These are phyloP conservation scores for Volucella zonaria DNA, from an alignment of 2,888 invertebrate genomes.

Conservation along the genomic window DNA sequence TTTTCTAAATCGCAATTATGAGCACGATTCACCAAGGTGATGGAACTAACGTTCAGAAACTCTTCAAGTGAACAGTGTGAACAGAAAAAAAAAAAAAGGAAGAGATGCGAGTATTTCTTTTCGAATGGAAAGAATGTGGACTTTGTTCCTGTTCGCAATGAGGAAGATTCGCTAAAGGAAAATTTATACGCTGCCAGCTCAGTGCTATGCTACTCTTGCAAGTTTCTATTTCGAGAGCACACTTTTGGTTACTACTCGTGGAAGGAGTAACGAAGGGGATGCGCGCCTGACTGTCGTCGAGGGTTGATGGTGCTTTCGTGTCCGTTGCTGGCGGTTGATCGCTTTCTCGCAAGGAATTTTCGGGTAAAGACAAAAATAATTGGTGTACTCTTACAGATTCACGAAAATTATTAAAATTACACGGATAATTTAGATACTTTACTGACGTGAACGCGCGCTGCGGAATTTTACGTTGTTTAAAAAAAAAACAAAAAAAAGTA, in stretches of 20 bases:
- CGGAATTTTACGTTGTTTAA: neutral
- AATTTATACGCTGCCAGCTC: slow-evolving; percentile 41
- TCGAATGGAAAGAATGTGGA: slow-evolving; percentile 19
- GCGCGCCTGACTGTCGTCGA: neutral
- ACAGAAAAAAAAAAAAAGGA: neutral
- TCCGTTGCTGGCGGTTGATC: slow-evolving; percentile 8
- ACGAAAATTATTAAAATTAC: slow-evolving; percentile 56
- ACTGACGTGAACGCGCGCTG: slow-evolving; percentile 37
- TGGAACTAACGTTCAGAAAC: neutral
- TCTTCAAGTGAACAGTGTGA: slow-evolving; percentile 3
- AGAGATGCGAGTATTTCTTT: neutral
- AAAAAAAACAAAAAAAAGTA: no score
- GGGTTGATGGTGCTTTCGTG: neutral
- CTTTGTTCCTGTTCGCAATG: slow-evolving; percentile 30
- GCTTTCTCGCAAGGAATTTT: slow-evolving; percentile 26
- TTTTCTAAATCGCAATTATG: no score
- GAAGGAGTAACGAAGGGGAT: neutral
- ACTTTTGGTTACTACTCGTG: no score
- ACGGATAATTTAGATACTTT: slow-evolving; percentile 60
- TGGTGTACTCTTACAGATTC: slow-evolving; percentile 51
- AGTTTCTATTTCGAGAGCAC: slow-evolving; percentile 52
- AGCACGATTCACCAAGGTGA: no score
- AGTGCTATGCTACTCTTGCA: neutral
- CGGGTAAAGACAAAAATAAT: slow-evolving; percentile 53
- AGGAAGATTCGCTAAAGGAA: slow-evolving; percentile 49